phyloP scores from a whole-genome alignment of 2,113 vertebrate species.

The Ailurus styani region DNA sequence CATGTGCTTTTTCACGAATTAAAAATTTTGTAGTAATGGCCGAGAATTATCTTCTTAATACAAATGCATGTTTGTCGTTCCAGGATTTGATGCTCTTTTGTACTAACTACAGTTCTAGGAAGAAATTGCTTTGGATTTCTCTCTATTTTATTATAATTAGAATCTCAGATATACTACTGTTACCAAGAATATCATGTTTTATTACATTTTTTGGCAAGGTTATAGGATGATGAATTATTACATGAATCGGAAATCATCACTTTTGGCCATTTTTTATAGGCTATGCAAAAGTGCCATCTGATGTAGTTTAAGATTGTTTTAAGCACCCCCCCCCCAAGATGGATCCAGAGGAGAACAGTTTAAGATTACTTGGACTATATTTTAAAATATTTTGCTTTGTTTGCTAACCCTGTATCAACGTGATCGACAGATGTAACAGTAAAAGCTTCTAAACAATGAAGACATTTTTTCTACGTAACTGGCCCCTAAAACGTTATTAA shows the following conservation, averaged over 20 bases:
- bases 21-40: background rate
- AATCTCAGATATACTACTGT: background rate
- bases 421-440: background rate
- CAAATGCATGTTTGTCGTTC: background rate
- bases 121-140: background rate
- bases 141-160: background rate
- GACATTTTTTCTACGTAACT: slow-evolving; percentile 11
- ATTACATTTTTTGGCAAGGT: background rate
- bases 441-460: background rate
- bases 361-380: background rate
- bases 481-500: background rate
- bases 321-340: background rate
- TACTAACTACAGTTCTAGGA: background rate
- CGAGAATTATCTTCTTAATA: slow-evolving; percentile 6
- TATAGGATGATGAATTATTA: background rate
- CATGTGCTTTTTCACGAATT: background rate
- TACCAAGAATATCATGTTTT: background rate
- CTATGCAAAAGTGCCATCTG: background rate
- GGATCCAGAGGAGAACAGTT: background rate
- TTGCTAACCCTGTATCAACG: background rate
- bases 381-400: slow-evolving; percentile 6
- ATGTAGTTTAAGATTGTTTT: background rate
- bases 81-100: background rate
- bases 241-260: background rate
- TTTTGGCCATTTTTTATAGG: background rate